phyloP scores from a whole-genome alignment of 1,140 invertebrate species.

The Formica selysi region DNA sequence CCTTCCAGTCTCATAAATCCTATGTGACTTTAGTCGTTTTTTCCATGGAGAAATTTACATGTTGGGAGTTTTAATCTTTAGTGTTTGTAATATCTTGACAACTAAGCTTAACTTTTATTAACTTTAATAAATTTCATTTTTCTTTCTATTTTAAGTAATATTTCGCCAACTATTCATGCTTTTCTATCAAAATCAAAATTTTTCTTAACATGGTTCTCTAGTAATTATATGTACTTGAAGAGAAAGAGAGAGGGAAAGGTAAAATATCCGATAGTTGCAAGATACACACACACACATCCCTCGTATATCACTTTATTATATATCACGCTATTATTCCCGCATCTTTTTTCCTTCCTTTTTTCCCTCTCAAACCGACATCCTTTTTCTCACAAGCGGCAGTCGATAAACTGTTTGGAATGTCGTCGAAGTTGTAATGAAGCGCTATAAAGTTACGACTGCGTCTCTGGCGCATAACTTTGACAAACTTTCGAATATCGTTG shows the following conservation, averaged over 20 bases:
- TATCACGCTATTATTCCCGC: not conserved
- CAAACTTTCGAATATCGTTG: slow-evolving; percentile 61
- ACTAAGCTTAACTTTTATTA: not conserved
- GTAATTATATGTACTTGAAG: not conserved
- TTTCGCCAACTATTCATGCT: not conserved
- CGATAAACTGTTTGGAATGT: slow-evolving; percentile 49
- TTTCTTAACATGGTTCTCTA: not conserved
- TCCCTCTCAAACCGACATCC: slow-evolving; percentile 36
- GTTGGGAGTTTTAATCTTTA: not conserved
- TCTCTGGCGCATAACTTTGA: slow-evolving; percentile 40
- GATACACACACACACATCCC: too few relatives aligned
- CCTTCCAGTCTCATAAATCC: not conserved
- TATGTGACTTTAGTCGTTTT: not conserved
- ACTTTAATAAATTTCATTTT: not conserved
- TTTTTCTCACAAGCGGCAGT: slow-evolving; percentile 44
- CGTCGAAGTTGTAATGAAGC: slow-evolving; percentile 64
- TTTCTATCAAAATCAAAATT: not conserved
- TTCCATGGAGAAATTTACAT: not conserved
- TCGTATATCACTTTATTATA: not conserved
- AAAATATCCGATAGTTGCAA: not conserved
- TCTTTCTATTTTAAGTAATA: not conserved
- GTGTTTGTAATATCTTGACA: not conserved
- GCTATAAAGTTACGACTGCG: slow-evolving; percentile 58
- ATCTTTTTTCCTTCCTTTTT: slow-evolving; percentile 1
- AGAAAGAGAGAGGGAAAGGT: not conserved